Conservation (phyloP, 2,797 vertebrate genomes). For the Leptodon cayanensis region DNA sequence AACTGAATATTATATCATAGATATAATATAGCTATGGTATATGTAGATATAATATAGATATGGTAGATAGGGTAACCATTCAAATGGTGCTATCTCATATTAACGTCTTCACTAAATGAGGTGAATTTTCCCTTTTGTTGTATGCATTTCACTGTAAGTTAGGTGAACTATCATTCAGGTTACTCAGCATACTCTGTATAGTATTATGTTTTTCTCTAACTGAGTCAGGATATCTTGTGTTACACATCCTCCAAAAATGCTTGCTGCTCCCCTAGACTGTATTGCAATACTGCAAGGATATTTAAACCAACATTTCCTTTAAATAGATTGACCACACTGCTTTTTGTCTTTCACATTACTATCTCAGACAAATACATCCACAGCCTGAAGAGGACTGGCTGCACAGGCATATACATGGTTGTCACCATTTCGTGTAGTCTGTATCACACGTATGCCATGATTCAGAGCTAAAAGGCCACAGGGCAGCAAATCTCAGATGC, state of each 20-base stretch:
- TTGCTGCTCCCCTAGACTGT: not conserved
- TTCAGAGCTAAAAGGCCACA: not conserved
- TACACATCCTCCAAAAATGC: not conserved
- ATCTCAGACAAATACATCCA: not conserved
- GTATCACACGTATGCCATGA: not conserved
- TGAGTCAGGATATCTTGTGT: not conserved
- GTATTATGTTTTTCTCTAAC: not conserved
- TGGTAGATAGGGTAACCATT: not conserved
- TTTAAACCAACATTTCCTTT: not conserved
- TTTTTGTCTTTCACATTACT: not conserved
- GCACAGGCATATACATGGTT: not conserved
- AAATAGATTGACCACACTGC: not conserved
- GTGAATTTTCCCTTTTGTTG: not conserved
- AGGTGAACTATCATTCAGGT: not conserved
- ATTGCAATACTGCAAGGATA: not conserved
- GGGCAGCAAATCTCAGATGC: not conserved
- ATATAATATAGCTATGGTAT: not conserved
- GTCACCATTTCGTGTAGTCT: not conserved
- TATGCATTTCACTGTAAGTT: not conserved
- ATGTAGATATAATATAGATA: not conserved
- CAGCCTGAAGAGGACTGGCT: not conserved
- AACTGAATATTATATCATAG: not conserved
- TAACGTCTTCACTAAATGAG: not conserved
- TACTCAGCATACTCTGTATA: not conserved
- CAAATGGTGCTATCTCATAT: not conserved